phyloP scores from a whole-genome alignment of 2,113 vertebrate genomes.

The Cardinalis cardinalis region DNA sequence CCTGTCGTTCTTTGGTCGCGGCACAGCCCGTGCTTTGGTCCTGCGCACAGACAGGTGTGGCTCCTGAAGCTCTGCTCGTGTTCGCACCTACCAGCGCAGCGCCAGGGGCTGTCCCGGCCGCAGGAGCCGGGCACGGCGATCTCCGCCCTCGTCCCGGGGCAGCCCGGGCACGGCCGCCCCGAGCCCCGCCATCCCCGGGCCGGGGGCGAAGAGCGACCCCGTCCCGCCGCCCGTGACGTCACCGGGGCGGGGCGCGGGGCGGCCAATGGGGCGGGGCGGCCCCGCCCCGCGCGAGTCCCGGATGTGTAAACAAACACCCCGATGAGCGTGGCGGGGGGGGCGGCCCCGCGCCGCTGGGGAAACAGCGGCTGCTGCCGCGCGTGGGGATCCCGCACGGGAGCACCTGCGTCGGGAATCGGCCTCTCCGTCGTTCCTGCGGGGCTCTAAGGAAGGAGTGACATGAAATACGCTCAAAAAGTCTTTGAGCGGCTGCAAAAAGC shows the following conservation, averaged over 20 bases:
- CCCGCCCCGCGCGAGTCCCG: slow-evolving; percentile 60
- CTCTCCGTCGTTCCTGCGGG: fast-evolving
- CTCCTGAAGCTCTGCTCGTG: fast-evolving
- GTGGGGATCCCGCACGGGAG: not conserved
- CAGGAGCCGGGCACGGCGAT: not conserved
- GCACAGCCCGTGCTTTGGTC: not conserved
- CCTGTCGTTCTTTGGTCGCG: fast-evolving
- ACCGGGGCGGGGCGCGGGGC: not conserved
- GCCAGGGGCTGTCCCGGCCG: not conserved
- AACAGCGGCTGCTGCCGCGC: not conserved
- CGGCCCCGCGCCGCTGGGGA: not conserved
- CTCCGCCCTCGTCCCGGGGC: not conserved
- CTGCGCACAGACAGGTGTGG: fast-evolving
- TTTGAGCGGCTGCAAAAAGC: not conserved
- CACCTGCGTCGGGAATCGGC: fast-evolving
- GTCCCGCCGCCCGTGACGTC: not conserved
- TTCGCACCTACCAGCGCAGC: not conserved
- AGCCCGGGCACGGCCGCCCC: not conserved
- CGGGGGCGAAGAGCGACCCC: not conserved
- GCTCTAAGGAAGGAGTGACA: not conserved
- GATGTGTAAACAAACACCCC: slow-evolving; percentile 87
- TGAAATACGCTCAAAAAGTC: not conserved
- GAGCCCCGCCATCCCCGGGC: fast-evolving
- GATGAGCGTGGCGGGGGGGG: not conserved
- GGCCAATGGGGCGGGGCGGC: not conserved